These are phyloP conservation scores for Terrapene triunguis DNA, from an alignment of 2,113 vertebrate genomes.

Conservation along the genomic window DNA sequence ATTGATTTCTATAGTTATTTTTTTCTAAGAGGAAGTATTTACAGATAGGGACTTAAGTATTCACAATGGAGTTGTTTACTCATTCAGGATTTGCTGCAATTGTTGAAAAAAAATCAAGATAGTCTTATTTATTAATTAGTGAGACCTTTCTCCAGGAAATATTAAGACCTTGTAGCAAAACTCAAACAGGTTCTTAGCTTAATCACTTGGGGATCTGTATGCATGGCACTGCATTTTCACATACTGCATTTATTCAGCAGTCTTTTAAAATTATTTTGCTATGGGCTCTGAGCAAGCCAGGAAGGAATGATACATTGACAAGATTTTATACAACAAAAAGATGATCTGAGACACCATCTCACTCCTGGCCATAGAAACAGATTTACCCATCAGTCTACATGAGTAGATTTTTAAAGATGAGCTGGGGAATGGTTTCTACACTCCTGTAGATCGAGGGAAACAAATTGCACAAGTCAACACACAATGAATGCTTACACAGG, in stretches of 20 bases:
- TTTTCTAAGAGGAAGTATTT: not conserved
- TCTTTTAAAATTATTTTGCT: not conserved
- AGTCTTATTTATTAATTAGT: not conserved
- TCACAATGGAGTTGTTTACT: not conserved
- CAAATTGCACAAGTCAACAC: not conserved
- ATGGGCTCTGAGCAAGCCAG: not conserved
- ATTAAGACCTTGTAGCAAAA: not conserved
- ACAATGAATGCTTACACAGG: not conserved
- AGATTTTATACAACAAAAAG: not conserved
- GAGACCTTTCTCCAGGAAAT: not conserved
- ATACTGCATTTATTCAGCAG: not conserved
- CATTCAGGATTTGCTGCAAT: not conserved
- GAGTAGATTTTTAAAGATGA: not conserved
- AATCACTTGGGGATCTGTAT: not conserved
- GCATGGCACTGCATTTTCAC: not conserved
- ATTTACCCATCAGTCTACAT: not conserved
- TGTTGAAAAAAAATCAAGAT: not conserved
- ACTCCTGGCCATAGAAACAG: not conserved
- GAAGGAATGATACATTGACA: not conserved
- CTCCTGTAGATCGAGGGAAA: not conserved
- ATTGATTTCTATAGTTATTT: not conserved
- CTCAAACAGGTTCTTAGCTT: not conserved
- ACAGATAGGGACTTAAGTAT: not conserved
- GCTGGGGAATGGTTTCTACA: not conserved
- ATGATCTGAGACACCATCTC: not conserved